A percentile compares a stretch with the other conserved stretches of the same genome.
Evolutionary conservation across 2,888 invertebrate species (phyloP).

Genomic region (Macaria liturata): DNA sequence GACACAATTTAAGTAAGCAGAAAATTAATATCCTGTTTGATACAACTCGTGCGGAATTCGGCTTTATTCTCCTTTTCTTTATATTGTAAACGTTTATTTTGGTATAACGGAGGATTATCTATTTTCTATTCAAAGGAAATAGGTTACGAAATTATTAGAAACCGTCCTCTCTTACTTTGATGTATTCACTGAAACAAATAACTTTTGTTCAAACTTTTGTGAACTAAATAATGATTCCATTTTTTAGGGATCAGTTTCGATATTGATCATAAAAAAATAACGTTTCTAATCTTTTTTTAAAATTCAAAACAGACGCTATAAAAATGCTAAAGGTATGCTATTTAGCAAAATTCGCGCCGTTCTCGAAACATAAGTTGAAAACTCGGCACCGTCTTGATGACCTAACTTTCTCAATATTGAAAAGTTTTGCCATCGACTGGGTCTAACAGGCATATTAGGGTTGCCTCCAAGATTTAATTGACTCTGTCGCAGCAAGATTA

Average conservation of each 20-base stretch:
- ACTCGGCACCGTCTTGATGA: conserved; percentile 9
- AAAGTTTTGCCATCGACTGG: conserved; percentile 19
- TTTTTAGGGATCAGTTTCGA: no score
- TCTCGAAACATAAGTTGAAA: conserved; percentile 8
- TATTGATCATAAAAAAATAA: no score
- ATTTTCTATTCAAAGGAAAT: conserved; percentile 1
- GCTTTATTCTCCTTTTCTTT: conserved; percentile 47
- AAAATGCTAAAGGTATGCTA: background rate
- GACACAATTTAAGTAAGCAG: conserved; percentile 59
- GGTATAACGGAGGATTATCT: conserved; percentile 4
- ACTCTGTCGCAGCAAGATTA: conserved; percentile 19
- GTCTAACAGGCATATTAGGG: conserved; percentile 18
- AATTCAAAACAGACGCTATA: no score
- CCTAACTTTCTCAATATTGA: conserved; percentile 25
- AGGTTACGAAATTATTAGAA: background rate
- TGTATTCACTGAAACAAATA: no score
- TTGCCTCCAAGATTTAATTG: conserved; percentile 24
- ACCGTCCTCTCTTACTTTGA: no score
- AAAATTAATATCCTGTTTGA: conserved; percentile 68
- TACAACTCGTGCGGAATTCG: conserved; percentile 55
- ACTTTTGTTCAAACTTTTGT: no score
- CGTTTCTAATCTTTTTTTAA: no score
- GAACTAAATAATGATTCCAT: no score
- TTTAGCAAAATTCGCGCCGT: background rate
- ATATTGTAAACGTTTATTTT: conserved; percentile 13